Evolutionary conservation across 2,797 vertebrate species (phyloP).

Genomic region (Acanthiza pusilla): DNA sequence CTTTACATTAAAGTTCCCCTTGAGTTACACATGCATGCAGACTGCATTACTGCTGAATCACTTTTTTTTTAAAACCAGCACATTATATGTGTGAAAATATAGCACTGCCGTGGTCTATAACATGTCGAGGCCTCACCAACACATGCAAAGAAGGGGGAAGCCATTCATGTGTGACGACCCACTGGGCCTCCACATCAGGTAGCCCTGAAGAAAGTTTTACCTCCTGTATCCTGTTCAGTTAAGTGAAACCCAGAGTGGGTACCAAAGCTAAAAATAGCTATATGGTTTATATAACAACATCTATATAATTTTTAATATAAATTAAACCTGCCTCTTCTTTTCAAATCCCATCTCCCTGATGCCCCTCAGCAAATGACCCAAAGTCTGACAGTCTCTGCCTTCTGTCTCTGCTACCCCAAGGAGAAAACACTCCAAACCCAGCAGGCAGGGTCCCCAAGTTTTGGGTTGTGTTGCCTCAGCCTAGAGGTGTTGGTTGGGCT

Average conservation of each 20-base stretch:
- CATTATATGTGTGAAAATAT: constrained; percentile 24
- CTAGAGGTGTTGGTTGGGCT: neutral
- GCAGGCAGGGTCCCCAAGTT: neutral
- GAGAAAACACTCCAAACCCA: neutral
- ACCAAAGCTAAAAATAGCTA: constrained; percentile 2
- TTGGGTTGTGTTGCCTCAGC: neutral
- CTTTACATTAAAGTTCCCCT: constrained; percentile 51
- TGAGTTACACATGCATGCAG: constrained; percentile 38
- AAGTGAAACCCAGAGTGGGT: constrained; percentile 9
- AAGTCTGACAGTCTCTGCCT: neutral
- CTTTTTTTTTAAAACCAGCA: neutral
- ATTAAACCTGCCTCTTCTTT: neutral
- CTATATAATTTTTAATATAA: neutral
- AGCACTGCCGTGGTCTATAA: neutral
- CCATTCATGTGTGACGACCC: neutral
- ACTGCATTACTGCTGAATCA: constrained; percentile 63
- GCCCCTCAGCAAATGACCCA: neutral
- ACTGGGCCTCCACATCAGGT: neutral
- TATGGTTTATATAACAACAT: neutral
- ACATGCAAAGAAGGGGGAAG: constrained; percentile 63
- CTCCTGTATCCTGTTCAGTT: constrained; percentile 36
- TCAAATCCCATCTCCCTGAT: neutral
- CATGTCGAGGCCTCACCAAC: neutral
- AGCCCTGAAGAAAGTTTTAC: constrained; percentile 25
- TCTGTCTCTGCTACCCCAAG: neutral